phyloP scores from a whole-genome alignment of 2,797 vertebrate species.

The Amphiprion clarkii region DNA sequence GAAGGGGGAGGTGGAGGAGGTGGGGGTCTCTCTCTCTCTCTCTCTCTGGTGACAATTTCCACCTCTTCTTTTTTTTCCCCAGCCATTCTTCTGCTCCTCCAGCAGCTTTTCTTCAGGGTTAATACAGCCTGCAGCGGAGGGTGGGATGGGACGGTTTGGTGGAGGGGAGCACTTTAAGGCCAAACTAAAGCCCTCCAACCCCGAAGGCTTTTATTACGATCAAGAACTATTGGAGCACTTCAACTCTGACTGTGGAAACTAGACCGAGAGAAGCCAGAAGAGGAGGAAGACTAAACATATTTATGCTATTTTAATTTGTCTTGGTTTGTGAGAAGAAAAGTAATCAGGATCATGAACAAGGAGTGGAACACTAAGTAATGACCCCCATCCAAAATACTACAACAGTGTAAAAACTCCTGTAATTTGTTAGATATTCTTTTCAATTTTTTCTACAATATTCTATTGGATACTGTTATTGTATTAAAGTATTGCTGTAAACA shows the following conservation, averaged over 20 bases:
- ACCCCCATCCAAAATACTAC: too few relatives aligned
- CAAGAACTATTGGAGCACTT: slow-evolving; percentile 75
- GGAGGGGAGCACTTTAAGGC: slow-evolving; percentile 56
- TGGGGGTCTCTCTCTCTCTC: slow-evolving; percentile 78
- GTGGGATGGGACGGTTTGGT: slow-evolving; percentile 61
- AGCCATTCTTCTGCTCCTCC: slow-evolving; percentile 77
- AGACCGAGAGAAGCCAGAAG: slow-evolving; percentile 28
- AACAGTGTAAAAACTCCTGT: too few relatives aligned
- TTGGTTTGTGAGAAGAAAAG: neutral
- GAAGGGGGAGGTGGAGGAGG: slow-evolving; percentile 80
- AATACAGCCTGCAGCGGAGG: slow-evolving; percentile 77
- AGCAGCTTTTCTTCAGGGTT: slow-evolving; percentile 75
- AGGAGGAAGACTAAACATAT: slow-evolving; percentile 1
- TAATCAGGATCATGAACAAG: neutral
- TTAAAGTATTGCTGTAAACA: too few relatives aligned
- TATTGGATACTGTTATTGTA: too few relatives aligned
- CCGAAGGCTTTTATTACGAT: slow-evolving; percentile 74
- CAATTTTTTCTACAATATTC: too few relatives aligned
- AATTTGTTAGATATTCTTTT: too few relatives aligned
- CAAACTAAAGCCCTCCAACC: slow-evolving; percentile 64
- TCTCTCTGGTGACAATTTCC: slow-evolving; percentile 87
- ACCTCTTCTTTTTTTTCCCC: slow-evolving; percentile 72
- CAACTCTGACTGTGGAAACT: slow-evolving; percentile 56
- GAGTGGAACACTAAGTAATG: too few relatives aligned
- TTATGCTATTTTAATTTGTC: slow-evolving; percentile 5